These are phyloP conservation scores for Orycteropus afer DNA, from an alignment of 2,113 vertebrate species.

Conservation along the genomic window DNA sequence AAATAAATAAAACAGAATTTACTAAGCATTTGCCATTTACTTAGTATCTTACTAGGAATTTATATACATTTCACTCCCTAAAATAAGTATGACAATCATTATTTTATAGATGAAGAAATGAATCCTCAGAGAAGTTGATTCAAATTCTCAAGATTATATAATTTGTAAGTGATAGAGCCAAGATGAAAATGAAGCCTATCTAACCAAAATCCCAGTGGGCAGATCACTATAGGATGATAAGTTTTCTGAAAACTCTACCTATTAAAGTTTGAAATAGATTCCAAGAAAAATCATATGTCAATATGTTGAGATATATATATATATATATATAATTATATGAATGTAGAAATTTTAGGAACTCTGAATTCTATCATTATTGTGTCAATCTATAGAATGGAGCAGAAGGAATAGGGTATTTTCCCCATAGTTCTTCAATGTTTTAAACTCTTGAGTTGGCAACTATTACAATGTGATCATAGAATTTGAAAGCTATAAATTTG, in stretches of 20 bases:
- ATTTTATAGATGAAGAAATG: not conserved
- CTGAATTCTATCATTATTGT: not conserved
- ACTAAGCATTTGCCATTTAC: not conserved
- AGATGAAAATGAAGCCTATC: not conserved
- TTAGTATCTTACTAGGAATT: not conserved
- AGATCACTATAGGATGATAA: not conserved
- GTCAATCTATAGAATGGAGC: not conserved
- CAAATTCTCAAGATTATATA: not conserved
- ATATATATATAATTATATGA: no score
- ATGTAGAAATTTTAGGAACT: not conserved
- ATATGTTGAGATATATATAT: not conserved
- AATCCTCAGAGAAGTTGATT: not conserved
- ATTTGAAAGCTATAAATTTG: not conserved
- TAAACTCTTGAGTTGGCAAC: not conserved
- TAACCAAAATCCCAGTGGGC: not conserved
- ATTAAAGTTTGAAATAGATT: not conserved
- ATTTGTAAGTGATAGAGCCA: not conserved
- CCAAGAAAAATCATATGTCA: not conserved
- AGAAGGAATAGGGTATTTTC: not conserved
- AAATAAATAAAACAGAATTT: not conserved
- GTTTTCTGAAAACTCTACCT: not conserved
- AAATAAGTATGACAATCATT: not conserved
- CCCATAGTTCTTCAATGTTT: not conserved
- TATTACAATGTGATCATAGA: not conserved
- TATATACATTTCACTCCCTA: not conserved